Conservation (phyloP, 2,113 vertebrate genomes). For the Kryptolebias marmoratus region DNA sequence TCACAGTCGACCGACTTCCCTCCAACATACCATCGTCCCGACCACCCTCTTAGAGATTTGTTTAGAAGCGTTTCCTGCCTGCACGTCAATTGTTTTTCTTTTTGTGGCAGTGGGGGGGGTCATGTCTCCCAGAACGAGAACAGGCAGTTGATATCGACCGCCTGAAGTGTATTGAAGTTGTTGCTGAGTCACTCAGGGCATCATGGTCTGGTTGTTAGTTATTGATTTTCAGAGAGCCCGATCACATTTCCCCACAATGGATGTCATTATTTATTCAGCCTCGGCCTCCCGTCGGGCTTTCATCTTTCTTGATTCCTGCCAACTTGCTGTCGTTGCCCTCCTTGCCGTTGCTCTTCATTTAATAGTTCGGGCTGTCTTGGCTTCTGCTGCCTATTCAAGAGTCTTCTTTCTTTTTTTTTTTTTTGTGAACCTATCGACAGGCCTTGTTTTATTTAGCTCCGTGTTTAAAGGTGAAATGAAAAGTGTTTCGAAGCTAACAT, state of each 20-base stretch:
- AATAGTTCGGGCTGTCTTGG: constrained; percentile 41
- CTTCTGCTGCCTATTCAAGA: constrained; percentile 11
- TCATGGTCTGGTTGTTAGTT: constrained; percentile 70
- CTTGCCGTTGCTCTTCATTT: constrained; percentile 50
- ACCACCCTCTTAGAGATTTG: constrained; percentile 27
- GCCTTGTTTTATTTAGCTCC: constrained; percentile 9
- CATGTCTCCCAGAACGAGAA: constrained; percentile 49
- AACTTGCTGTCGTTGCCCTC: constrained; percentile 33
- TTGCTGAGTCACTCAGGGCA: constrained; percentile 76
- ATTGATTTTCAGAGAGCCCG: constrained; percentile 74
- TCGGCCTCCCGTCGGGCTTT: constrained; percentile 61
- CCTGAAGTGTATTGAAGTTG: constrained; percentile 64
- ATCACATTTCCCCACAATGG: constrained; percentile 75
- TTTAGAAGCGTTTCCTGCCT: constrained; percentile 42
- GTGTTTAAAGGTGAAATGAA: neutral
- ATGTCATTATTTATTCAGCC: constrained; percentile 78
- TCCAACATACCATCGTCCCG: constrained; percentile 26
- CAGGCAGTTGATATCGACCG: constrained; percentile 62
- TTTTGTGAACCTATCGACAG: constrained; percentile 14
- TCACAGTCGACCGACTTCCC: constrained; percentile 43
- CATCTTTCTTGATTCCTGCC: constrained; percentile 59
- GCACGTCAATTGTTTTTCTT: neutral
- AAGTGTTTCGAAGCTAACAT: too few relatives aligned
- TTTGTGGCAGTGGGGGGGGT: constrained; percentile 1
- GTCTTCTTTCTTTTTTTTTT: neutral